Conservation (phyloP, 1,140 invertebrate species). For the Grapholita molesta region DNA sequence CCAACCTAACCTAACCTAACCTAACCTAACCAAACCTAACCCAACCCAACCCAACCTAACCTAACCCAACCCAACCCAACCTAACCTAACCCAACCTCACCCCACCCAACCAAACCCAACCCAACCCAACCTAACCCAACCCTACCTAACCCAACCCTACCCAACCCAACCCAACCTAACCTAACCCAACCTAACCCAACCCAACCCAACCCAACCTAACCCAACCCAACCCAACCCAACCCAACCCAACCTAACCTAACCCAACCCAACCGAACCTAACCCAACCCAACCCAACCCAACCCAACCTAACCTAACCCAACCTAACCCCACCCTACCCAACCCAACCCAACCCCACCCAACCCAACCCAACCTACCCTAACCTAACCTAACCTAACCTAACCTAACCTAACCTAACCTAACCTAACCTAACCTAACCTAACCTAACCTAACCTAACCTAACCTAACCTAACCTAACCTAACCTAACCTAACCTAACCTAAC, state of each 20-base stretch:
- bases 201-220: background rate
- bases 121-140: no score
- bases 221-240: background rate
- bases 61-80: no score
- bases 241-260: background rate
- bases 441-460: conserved; percentile 3
- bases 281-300: background rate
- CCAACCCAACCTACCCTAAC: background rate
- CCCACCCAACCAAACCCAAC: conserved; percentile 6
- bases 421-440: conserved; percentile 5
- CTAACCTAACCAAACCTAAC: no score
- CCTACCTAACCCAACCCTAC: no score
- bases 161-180: no score
- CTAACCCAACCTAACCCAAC: no score
- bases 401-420: conserved; percentile 5
- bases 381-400: conserved; percentile 5
- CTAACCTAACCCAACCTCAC: background rate
- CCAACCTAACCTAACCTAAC: no score
- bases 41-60: no score
- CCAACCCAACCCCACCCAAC: background rate
- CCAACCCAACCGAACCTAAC: conserved; percentile 1
- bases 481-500: background rate
- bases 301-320: background rate
- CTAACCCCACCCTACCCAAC: background rate
- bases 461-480: conserved; percentile 5